Percentiles rank a stretch among this genome's conserved stretches.
phyloP scores from a whole-genome alignment of 1,140 invertebrate species.

The Drosophila gunungcola region DNA sequence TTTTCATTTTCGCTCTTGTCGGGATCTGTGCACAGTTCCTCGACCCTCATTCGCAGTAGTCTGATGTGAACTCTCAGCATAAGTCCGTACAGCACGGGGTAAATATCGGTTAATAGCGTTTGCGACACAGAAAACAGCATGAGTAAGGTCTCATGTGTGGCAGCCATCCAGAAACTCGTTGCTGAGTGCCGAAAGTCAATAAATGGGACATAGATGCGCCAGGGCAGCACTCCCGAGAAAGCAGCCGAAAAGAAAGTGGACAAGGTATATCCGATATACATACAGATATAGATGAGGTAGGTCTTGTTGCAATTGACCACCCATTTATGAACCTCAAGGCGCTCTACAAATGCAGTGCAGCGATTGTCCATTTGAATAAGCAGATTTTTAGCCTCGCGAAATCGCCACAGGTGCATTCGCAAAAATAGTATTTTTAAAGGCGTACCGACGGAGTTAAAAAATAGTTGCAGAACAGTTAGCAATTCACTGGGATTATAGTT shows the following conservation, averaged over 20 bases:
- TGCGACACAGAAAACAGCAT: conserved; percentile 6
- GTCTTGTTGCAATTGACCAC: conserved; percentile 37
- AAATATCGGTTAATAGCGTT: conserved; percentile 31
- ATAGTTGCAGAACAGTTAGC: conserved; percentile 41
- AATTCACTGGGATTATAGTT: conserved; percentile 37
- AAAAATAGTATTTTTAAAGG: conserved; percentile 15
- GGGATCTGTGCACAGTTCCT: conserved; percentile 32
- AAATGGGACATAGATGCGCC: conserved; percentile 49
- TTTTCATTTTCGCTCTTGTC: conserved; percentile 13
- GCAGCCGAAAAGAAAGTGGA: conserved; percentile 10
- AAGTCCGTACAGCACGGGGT: conserved; percentile 30
- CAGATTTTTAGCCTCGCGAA: conserved; percentile 18
- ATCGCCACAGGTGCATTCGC: conserved; percentile 10
- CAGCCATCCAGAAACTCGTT: conserved; percentile 13
- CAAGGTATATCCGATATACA: conserved; percentile 20
- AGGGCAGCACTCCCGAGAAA: conserved; percentile 17
- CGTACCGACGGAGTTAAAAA: conserved; percentile 34
- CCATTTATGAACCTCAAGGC: conserved; percentile 24
- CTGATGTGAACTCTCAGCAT: conserved; percentile 30
- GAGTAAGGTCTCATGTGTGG: conserved; percentile 8
- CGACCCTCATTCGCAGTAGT: conserved; percentile 27
- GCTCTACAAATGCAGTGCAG: conserved; percentile 12
- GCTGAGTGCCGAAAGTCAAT: conserved; percentile 31
- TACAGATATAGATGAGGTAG: conserved; percentile 21
- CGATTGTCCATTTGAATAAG: conserved; percentile 37